Conservation (phyloP, 2,797 vertebrate genomes). For the Apodemus agrarius region DNA sequence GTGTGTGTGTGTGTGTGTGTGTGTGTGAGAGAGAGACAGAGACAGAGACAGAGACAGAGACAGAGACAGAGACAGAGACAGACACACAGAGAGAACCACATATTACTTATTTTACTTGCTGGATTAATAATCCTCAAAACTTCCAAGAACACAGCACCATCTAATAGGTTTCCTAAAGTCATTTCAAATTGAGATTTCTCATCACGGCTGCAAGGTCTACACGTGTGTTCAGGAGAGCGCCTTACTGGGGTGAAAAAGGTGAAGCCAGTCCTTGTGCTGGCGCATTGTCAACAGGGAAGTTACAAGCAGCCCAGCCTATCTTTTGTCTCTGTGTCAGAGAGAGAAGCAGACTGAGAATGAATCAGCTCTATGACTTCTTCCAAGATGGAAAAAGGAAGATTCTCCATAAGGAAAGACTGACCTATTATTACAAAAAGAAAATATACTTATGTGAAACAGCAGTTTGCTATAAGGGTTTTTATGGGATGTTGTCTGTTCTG, state of each 20-base stretch:
- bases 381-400: conserved; percentile 30
- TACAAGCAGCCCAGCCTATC: background rate
- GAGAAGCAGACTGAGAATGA: conserved; percentile 48
- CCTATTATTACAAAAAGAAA: conserved; percentile 9
- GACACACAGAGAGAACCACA: no score
- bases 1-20: background rate
- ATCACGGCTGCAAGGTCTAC: conserved; percentile 36
- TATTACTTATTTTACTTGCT: background rate
- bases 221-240: conserved; percentile 51
- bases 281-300: background rate
- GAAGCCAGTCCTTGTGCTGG: background rate
- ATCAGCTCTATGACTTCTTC: conserved; percentile 56
- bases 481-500: conserved; percentile 5
- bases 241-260: conserved; percentile 24
- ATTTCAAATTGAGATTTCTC: conserved; percentile 56
- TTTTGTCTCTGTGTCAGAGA: conserved; percentile 56
- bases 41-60: no score
- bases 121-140: background rate
- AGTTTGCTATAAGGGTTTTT: background rate
- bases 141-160: background rate
- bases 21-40: background rate
- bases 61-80: no score
- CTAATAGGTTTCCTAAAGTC: conserved; percentile 42
- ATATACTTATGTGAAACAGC: background rate
- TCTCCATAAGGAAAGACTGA: conserved; percentile 3